These are phyloP conservation scores for Habroteleia sp. DNA, from an alignment of 2,888 invertebrate species.

Conservation along the genomic window DNA sequence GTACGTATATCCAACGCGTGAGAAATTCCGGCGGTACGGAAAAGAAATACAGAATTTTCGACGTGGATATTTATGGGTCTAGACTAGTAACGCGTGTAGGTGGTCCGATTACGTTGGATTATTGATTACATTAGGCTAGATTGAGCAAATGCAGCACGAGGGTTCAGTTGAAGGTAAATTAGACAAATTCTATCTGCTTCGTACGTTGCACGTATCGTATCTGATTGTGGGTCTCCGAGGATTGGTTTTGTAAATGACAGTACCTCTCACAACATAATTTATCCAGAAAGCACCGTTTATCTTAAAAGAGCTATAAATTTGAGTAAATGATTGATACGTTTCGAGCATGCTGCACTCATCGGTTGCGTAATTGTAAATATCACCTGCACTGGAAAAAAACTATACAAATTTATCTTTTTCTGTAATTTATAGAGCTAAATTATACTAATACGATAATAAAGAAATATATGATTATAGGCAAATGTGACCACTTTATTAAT, in stretches of 20 bases:
- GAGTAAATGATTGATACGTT: slow-evolving; percentile 32
- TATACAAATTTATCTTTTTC: too few species aligned
- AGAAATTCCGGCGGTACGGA: slow-evolving; percentile 20
- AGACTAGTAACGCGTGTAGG: slow-evolving; percentile 25
- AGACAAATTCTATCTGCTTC: neutral
- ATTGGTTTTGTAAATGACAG: slow-evolving; percentile 5
- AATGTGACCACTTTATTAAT: too few species aligned
- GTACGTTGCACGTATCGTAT: neutral
- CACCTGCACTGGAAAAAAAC: too few species aligned
- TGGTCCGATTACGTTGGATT: slow-evolving; percentile 24
- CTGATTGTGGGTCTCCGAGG: slow-evolving; percentile 4
- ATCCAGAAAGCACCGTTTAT: neutral
- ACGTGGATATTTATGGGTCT: slow-evolving; percentile 28
- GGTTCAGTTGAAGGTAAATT: neutral
- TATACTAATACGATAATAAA: too few species aligned
- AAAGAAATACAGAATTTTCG: slow-evolving; percentile 16
- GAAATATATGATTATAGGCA: too few species aligned
- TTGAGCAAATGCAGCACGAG: slow-evolving; percentile 15
- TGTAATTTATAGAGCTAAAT: too few species aligned
- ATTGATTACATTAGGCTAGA: slow-evolving; percentile 19
- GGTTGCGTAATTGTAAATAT: slow-evolving; percentile 15
- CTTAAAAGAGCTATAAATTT: slow-evolving; percentile 12
- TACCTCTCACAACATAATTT: slow-evolving; percentile 22
- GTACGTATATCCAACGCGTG: slow-evolving; percentile 11
- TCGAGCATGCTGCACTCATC: neutral